Base-by-base conservation (phyloP, 2,113 vertebrate species). In the Ptilonorhynchus violaceus region DNA sequence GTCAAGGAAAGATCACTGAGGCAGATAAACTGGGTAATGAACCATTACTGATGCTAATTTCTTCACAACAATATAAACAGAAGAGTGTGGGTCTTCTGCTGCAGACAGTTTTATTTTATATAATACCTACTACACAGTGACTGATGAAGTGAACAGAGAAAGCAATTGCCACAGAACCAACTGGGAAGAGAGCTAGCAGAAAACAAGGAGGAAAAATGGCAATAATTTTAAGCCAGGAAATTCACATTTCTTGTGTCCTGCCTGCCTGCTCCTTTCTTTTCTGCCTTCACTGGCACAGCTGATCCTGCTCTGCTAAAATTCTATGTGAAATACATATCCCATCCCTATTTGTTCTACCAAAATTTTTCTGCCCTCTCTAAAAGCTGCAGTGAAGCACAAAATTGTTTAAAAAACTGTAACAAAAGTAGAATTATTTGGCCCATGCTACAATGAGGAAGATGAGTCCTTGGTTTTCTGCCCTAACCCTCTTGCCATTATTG, bases 11-110 rank as follows among this genome's bases (percentile, higher is more conserved):
- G 55, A 89, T 87, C 87, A 73, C 18, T 73, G 89, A 95, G 84
- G 81, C 66, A 89, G 90, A 85, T 76, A 80, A 93, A 96, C 30
- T 35, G 63, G 64, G 39, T 88, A 93, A 96, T 90, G 95, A 95
- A 96, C 33, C 33, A 63, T 86, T 96, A 96, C 39, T 76, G 92
- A 80, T 55, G 62, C 83, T 94, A 75, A 94, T 92, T 96, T 96
- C 88, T 80, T 85, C 77, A 85, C 62, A 78, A 89, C 62, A 87
- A 90, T 91, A 93, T 96, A 97, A 97, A 20, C 33, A 88, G 55
- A 74, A 81, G 46, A 82, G 30, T 27, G 49, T 85, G 62, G 8
- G 24, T 96, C 89, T 92, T 77, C 50, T 21, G 53, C 13, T 67
- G 55, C 4, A 21, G 92, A 56, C 62, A 88, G 44, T 92, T 97